Evolutionary conservation across 2,797 vertebrate genomes (phyloP), one percentile per base, ranked within the genome.

Genomic region (Sylvilagus floridanus): DNA sequence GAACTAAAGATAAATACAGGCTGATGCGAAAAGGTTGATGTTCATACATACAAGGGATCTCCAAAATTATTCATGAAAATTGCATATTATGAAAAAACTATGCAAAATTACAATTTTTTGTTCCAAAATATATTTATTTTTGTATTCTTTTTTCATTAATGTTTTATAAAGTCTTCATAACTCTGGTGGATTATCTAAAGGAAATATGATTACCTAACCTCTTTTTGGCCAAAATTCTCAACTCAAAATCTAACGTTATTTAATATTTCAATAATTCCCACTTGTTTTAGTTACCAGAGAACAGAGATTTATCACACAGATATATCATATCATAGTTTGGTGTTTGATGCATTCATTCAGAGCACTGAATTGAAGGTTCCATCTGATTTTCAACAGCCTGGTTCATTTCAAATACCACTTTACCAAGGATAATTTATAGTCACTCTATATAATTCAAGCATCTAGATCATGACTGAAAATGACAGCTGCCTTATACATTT

Each of bases 251-350:
- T 82, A 71, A 85, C 68, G 1, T 63, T 72, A 94, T 22, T 62
- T 88, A 78, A 47, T 77, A 86, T 83, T 86, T 78, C 37, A 86
- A 9, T 91, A 95, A 60, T 5, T 73, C 50, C n/a, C 24, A 72
- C 62, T 82, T 90, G 60, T 84, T 88, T 81, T 26, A 42, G 17
- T 8, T 12, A 26, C 3, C 2, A 87, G 4, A 79, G 19, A 68
- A 30, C 22, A 89, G 26, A 60, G 30, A 89, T 4, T 32, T 77
- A 30, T 30, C 26, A 22, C 3, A 72, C 26, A 73, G 28, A 50
- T 30, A 54, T 10, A 78, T n/a, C 1, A 4, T 50, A 26, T 83
- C 21, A 47, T 68, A 79, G 9, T 37, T 79, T 78, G 14, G 17
- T 57, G 1, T 42, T 21, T 90, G 21, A 57, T 19, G 28, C 22